Base-by-base conservation (phyloP, 2,888 invertebrate genomes). In the Spicauda simplicius region DNA sequence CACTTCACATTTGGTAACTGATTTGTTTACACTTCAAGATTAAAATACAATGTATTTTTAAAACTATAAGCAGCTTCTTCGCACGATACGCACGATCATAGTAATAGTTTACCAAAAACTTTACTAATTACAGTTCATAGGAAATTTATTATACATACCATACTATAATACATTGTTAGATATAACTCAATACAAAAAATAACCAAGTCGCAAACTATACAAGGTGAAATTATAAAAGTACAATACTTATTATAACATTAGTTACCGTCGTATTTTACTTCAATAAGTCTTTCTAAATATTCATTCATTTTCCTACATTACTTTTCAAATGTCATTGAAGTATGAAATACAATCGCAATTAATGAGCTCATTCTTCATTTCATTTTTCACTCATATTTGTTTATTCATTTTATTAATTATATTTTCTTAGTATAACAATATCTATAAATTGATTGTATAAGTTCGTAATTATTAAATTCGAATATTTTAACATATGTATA, bases 401-500 rank as follows among this genome's bases (percentile, higher is more conserved):
- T 92, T 91, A 92, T 90, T 90, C 84, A 90, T 89, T 92, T 91
- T 87, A 90, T 93, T 93, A 91, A 91, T 93, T 91, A 92, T 91
- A 91, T 91, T 90, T 91, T 92, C 92, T 93, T 93, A 93, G 90
- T 93, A 93, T 93, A 92, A 90, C 92, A 93, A 92, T 93, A 93
- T 92, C 93, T 93, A 93, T 93, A 93, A 93, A 93, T 93, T 88
- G 93, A 91, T 87, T 93, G 93, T 93, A 93, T 93, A 93, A 93
- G 93, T 93, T 93, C 93, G 91, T 93, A 93, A 93, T 93, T 93
- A 93, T 93, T 93, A 93, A 93, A 93, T 93, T 93, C 93, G 93
- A 93, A 93, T 93, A 93, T 93, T 93, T 93, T 93, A 93, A 93
- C 93, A 93, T 92, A 93, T 93, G 91, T 93, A 93, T 93, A 92